These are phyloP conservation scores for Numida meleagris DNA, from an alignment of 2,113 vertebrate species.

Conservation along the genomic window DNA sequence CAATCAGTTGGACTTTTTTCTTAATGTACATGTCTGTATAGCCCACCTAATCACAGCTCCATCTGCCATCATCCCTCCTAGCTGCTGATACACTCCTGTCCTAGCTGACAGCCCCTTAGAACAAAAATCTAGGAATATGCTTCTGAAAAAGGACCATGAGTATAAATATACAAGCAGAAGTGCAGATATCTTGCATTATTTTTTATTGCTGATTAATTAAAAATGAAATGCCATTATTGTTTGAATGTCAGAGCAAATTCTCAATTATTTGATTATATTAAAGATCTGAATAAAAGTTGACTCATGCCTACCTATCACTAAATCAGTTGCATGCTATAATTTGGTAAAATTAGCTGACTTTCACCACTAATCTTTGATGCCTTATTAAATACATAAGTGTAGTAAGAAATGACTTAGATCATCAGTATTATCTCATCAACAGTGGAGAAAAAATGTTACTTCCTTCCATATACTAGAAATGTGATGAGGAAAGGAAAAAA, in stretches of 20 bases:
- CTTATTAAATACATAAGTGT: conserved; percentile 13
- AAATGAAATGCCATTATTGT: neutral
- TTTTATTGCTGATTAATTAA: conserved; percentile 15
- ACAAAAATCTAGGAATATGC: neutral
- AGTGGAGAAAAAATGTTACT: neutral
- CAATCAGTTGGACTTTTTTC: neutral
- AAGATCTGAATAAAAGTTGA: conserved; percentile 1
- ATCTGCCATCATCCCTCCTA: neutral
- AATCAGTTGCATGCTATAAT: neutral
- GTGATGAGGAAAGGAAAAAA: conserved; percentile 23
- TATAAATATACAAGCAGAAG: neutral
- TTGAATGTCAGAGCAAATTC: neutral
- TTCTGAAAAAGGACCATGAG: neutral
- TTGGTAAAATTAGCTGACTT: conserved; percentile 42
- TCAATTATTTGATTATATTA: neutral
- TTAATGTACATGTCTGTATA: neutral
- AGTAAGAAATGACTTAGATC: conserved; percentile 23
- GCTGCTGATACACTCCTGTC: neutral
- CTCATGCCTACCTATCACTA: neutral
- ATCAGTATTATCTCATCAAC: conserved; percentile 32
- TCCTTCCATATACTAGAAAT: neutral
- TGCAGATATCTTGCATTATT: neutral
- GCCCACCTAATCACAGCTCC: neutral
- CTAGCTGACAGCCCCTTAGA: neutral
- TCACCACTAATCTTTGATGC: neutral